Evolutionary conservation across 2,113 vertebrate genomes (phyloP).

Genomic region (Clupea harengus): DNA sequence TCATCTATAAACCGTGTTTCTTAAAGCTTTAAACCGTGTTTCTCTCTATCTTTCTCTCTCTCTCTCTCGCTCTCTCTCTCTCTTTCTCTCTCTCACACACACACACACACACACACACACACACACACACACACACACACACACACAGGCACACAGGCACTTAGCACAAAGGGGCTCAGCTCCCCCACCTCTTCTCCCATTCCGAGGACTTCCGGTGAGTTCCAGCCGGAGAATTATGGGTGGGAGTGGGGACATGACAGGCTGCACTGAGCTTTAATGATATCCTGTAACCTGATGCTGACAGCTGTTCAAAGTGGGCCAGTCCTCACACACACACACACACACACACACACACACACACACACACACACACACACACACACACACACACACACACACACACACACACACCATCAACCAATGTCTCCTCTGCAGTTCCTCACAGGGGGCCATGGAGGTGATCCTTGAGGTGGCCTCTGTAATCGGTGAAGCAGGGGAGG

Average conservation of each 20-base stretch:
- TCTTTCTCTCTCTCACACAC: neutral
- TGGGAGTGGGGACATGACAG: conserved; percentile 6
- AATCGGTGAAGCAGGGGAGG: neutral
- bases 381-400: conserved; percentile 5
- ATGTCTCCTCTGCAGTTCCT: neutral
- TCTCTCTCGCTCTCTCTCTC: too few relatives aligned
- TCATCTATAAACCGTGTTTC: too few relatives aligned
- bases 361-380: neutral
- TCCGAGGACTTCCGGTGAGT: neutral
- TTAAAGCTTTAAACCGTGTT: too few relatives aligned
- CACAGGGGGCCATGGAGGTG: neutral
- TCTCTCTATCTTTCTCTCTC: too few relatives aligned
- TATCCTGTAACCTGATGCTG: conserved; percentile 18
- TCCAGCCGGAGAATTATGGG: neutral
- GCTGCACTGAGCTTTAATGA: conserved; percentile 4
- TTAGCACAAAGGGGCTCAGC: neutral
- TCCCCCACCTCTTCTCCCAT: too few relatives aligned
- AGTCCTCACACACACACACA: neutral
- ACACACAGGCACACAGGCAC: neutral
- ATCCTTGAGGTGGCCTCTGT: neutral
- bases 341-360: neutral
- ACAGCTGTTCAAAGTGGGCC: conserved; percentile 15
- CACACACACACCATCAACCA: neutral
- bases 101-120: neutral
- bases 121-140: neutral